Conservation (phyloP, 2,797 vertebrate genomes). For the Microcaecilia unicolor region DNA sequence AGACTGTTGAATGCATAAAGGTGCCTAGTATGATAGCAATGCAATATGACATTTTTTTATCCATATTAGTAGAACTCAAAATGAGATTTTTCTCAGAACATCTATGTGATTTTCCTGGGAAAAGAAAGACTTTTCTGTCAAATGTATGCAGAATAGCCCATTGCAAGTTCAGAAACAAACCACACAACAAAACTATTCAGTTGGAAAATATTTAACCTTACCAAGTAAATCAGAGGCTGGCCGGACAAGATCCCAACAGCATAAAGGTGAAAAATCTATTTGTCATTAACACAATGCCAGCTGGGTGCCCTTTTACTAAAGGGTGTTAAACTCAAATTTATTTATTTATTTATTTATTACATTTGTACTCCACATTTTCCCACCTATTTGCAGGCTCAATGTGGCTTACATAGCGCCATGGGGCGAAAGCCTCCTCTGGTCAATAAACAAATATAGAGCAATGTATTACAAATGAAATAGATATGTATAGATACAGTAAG, state of each 20-base stretch:
- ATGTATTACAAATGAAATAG: too few relatives aligned
- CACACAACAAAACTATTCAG: background rate
- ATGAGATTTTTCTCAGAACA: background rate
- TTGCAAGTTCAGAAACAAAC: background rate
- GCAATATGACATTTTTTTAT: constrained; percentile 8
- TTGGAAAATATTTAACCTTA: background rate
- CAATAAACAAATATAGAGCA: too few relatives aligned
- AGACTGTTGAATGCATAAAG: background rate
- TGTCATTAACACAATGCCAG: too few relatives aligned
- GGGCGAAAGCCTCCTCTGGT: too few relatives aligned
- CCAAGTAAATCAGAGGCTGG: background rate
- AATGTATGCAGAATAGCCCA: background rate
- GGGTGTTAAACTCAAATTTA: too few relatives aligned
- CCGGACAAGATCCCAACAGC: background rate
- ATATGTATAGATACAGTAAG: too few relatives aligned
- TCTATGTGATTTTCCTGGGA: background rate
- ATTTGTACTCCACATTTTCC: too few relatives aligned
- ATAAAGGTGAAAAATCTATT: too few relatives aligned
- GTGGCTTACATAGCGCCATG: too few relatives aligned
- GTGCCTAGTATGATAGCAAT: rapidly evolving
- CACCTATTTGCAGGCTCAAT: too few relatives aligned
- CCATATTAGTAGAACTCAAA: background rate
- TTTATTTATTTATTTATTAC: too few relatives aligned
- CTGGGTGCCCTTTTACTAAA: too few relatives aligned
- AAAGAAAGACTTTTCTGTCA: background rate